A percentile compares a stretch with the other conserved stretches of the same genome.
These are phyloP conservation scores for Emmelina monodactyla DNA, from an alignment of 2,888 invertebrate species.

Conservation along the genomic window DNA sequence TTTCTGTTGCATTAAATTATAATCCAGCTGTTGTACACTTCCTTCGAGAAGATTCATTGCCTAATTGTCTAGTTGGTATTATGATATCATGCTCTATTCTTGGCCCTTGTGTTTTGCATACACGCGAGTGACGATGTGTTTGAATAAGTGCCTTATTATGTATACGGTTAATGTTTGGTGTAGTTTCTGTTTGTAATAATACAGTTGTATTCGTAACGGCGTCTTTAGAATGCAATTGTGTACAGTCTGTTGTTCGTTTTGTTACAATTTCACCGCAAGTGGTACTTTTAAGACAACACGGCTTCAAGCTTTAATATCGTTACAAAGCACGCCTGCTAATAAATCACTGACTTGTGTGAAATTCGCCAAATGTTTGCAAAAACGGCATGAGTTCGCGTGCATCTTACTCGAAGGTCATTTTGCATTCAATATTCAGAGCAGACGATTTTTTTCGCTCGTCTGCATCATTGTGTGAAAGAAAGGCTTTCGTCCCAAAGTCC, in stretches of 20 bases:
- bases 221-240: constrained; percentile 33
- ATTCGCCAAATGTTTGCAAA: constrained; percentile 52
- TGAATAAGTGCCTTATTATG: constrained; percentile 13
- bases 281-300: constrained; percentile 46
- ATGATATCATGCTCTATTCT: constrained; percentile 57
- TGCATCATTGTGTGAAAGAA: constrained; percentile 32
- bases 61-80: constrained; percentile 34
- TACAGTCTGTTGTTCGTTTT: constrained; percentile 25
- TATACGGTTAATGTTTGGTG: constrained; percentile 6
- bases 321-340: constrained; percentile 39
- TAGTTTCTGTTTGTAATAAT: constrained; percentile 7
- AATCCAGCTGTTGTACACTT: constrained; percentile 1
- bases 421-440: constrained; percentile 33
- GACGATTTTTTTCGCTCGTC: constrained; percentile 24
- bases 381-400: constrained; percentile 24
- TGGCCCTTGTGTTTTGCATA: constrained; percentile 37
- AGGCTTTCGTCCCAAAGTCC: constrained; percentile 44
- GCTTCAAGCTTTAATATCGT: constrained; percentile 21
- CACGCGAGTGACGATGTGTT: constrained; percentile 38
- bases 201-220: not conserved
- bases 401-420: constrained; percentile 39
- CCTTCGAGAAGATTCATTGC: constrained; percentile 25
- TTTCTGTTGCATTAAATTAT: not conserved
- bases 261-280: constrained; percentile 48
- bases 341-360: constrained; percentile 54